phyloP scores from a whole-genome alignment of 1,140 invertebrate species.

The Calosoma granatense region DNA sequence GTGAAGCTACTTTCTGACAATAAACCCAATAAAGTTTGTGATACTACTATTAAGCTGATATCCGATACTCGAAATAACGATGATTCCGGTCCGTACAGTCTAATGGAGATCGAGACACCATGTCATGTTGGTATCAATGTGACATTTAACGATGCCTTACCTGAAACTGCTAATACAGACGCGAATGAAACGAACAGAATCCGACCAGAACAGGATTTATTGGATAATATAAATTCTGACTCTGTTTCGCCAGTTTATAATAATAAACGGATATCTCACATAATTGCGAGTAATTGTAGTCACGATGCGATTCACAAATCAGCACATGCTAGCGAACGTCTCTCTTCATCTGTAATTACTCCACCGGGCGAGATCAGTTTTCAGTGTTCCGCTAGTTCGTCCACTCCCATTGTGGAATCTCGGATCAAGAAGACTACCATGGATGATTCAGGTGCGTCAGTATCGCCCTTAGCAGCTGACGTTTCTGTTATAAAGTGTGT shows the following conservation, averaged over 20 bases:
- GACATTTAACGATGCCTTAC: not conserved
- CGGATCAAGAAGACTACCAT: not conserved
- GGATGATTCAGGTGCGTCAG: not conserved
- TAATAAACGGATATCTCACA: not conserved
- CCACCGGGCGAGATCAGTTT: not conserved
- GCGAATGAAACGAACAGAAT: not conserved
- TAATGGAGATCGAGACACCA: constrained; percentile 13
- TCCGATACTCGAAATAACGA: constrained; percentile 2
- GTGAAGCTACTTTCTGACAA: constrained; percentile 23
- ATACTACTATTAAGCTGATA: constrained; percentile 10
- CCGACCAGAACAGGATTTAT: not conserved
- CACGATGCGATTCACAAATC: not conserved
- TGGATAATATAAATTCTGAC: not conserved
- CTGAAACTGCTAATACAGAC: not conserved
- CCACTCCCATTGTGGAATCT: constrained; percentile 20
- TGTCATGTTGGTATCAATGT: too few relatives aligned
- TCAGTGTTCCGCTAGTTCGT: not conserved
- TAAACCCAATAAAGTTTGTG: constrained; percentile 10
- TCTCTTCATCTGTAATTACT: not conserved
- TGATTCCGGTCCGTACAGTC: constrained; percentile 16
- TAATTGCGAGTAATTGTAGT: not conserved
- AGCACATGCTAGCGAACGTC: not conserved
- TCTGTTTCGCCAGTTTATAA: not conserved
- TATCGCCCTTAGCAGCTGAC: not conserved
- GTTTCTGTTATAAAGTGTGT: not conserved